Conservation (phyloP, 2,797 vertebrate species). For the Trematomus bernacchii region DNA sequence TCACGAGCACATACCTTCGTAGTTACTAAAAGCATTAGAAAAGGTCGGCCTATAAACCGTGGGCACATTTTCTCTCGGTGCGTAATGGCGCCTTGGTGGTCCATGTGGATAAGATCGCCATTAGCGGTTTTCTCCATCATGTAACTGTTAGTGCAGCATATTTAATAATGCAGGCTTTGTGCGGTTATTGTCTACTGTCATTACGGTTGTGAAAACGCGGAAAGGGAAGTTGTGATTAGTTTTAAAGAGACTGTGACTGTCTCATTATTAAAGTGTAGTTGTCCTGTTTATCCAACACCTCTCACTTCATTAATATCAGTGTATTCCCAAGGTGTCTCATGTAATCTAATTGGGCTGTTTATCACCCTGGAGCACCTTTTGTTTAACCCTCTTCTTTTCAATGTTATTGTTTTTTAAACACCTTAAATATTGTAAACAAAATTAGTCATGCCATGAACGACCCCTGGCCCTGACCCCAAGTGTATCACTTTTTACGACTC, state of each 20-base stretch:
- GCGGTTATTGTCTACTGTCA: slow-evolving; percentile 8
- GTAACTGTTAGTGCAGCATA: slow-evolving; percentile 30
- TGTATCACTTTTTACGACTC: background rate
- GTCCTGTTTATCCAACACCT: slow-evolving; percentile 29
- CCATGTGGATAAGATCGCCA: slow-evolving; percentile 62
- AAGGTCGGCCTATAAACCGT: slow-evolving; percentile 26
- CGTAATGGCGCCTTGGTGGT: slow-evolving; percentile 67
- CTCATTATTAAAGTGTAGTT: slow-evolving; percentile 21
- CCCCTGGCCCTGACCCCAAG: no score
- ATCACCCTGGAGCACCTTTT: background rate
- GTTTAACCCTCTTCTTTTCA: background rate
- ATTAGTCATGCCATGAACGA: background rate
- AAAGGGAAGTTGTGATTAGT: background rate
- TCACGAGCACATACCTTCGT: slow-evolving; percentile 33
- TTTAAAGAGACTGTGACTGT: slow-evolving; percentile 34
- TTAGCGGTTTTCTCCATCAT: slow-evolving; percentile 52
- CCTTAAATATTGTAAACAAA: background rate
- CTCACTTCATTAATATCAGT: slow-evolving; percentile 26
- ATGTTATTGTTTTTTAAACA: background rate
- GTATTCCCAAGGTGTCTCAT: slow-evolving; percentile 6
- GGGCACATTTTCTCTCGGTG: slow-evolving; percentile 46
- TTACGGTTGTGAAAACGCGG: slow-evolving; percentile 2
- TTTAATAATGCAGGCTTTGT: slow-evolving; percentile 39
- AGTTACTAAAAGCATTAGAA: slow-evolving; percentile 23
- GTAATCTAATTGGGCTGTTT: background rate